These are phyloP conservation scores for Tetrao urogallus DNA, from an alignment of 2,113 vertebrate genomes.

Conservation along the genomic window DNA sequence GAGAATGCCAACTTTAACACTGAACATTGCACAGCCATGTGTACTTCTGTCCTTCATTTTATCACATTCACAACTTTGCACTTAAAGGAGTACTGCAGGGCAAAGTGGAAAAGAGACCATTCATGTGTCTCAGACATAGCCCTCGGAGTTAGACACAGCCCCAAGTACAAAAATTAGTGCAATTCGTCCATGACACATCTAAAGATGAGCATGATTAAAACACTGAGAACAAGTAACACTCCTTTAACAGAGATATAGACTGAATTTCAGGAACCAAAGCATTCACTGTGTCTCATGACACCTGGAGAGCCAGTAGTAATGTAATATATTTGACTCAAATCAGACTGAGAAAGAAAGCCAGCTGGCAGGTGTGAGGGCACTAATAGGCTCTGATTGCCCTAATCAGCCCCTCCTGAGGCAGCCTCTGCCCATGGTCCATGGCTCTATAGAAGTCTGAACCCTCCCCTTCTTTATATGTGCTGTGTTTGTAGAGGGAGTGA, in stretches of 20 bases:
- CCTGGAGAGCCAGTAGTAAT: background rate
- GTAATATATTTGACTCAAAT: background rate
- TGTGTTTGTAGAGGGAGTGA: background rate
- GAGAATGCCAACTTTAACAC: conserved; percentile 39
- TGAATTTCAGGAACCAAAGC: too few relatives aligned
- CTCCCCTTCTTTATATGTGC: fast-evolving
- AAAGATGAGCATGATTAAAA: too few relatives aligned
- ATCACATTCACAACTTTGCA: background rate
- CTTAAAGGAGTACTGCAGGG: background rate
- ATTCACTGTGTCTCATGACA: too few relatives aligned
- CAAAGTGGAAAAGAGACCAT: background rate
- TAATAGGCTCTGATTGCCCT: background rate
- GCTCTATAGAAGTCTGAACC: background rate
- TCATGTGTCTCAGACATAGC: too few relatives aligned
- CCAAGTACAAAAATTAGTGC: too few relatives aligned
- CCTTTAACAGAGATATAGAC: too few relatives aligned
- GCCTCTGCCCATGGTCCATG: background rate
- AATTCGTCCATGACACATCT: too few relatives aligned
- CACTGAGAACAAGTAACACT: too few relatives aligned
- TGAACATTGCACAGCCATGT: background rate
- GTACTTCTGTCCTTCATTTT: conserved; percentile 41
- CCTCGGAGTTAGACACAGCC: too few relatives aligned
- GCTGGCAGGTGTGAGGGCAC: background rate
- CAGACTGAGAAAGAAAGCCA: background rate
- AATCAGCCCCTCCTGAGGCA: background rate